These are phyloP conservation scores for Orchesella cincta DNA, from an alignment of 1,140 invertebrate species.

Conservation along the genomic window DNA sequence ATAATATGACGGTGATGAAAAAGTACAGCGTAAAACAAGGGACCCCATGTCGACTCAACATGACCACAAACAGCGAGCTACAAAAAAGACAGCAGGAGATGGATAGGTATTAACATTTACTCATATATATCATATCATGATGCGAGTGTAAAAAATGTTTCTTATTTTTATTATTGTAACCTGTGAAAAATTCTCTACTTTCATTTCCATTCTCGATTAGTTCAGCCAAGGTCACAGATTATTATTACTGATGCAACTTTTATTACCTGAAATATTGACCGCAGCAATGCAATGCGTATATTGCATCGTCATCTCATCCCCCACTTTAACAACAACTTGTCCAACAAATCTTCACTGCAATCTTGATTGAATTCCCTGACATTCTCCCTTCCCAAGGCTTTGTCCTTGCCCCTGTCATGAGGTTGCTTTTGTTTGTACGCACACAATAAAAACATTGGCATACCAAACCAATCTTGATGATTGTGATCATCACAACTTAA, in stretches of 20 bases:
- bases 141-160: too few species aligned
- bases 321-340: not conserved
- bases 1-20: slow-evolving; percentile 1
- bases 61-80: slow-evolving; percentile 23
- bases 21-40: slow-evolving; percentile 21
- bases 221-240: slow-evolving; percentile 14
- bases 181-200: not conserved
- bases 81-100: slow-evolving; percentile 23
- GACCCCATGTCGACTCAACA: slow-evolving; percentile 9
- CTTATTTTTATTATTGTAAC: not conserved
- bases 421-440: too few species aligned
- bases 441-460: too few species aligned
- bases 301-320: not conserved
- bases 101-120: too few species aligned
- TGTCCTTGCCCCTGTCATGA: not conserved
- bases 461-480: not conserved
- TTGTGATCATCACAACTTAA: not conserved
- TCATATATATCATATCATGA: too few species aligned
- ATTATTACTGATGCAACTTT: slow-evolving; percentile 3
- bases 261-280: not conserved
- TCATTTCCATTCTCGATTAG: not conserved
- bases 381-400: not conserved
- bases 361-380: slow-evolving; percentile 19
- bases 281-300: not conserved
- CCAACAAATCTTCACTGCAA: not conserved